Percentiles rank a stretch among this genome's conserved stretches.
Evolutionary conservation across 2,888 invertebrate genomes (phyloP).

Genomic region (Microplitis manilae): DNA sequence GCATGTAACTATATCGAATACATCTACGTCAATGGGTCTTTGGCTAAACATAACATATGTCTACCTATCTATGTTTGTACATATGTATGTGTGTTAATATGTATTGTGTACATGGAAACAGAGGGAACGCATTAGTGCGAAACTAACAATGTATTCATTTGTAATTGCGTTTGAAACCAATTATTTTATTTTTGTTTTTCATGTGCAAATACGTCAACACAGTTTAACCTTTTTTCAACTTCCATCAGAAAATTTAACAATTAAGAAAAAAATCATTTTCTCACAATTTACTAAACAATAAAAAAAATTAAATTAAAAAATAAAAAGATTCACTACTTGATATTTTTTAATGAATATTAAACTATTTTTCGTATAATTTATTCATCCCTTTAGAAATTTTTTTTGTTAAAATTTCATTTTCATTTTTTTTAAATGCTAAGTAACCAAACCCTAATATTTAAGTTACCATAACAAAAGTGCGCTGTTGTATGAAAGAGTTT

Average conservation of each 20-base stretch:
- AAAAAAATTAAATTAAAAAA: not conserved
- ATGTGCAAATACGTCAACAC: not conserved
- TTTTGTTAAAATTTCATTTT: not conserved
- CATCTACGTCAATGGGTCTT: constrained; percentile 9
- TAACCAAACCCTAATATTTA: not conserved
- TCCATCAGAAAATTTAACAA: not conserved
- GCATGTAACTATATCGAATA: constrained; percentile 6
- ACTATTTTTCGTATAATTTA: not conserved
- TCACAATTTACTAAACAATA: not conserved
- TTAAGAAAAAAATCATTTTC: not conserved
- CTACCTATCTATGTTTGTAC: not conserved
- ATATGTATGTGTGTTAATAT: not conserved
- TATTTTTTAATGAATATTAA: not conserved
- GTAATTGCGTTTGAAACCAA: not conserved
- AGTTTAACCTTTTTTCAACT: not conserved
- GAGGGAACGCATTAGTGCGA: constrained; percentile 3
- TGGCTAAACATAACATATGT: not conserved
- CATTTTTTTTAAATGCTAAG: not conserved
- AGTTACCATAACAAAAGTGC: not conserved
- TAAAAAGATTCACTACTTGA: not conserved
- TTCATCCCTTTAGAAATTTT: not conserved
- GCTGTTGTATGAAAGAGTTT: not conserved
- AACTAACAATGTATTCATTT: constrained; percentile 12
- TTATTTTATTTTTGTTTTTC: not conserved
- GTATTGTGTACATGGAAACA: not conserved